Conservation (phyloP, 1,140 invertebrate genomes). For the Amyelois transitella region DNA sequence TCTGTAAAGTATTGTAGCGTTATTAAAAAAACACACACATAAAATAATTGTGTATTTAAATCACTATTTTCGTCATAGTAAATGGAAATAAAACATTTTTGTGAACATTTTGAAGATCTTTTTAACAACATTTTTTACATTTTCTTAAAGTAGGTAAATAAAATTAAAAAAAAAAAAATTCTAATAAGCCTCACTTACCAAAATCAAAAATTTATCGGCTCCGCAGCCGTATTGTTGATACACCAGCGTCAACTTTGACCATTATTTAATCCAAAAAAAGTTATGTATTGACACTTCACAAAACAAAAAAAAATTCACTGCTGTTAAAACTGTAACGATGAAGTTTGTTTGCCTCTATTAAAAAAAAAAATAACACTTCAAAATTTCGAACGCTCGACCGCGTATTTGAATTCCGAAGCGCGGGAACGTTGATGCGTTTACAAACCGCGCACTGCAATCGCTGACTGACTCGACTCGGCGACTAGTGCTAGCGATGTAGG, state of each 20-base stretch:
- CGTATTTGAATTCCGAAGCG: slow-evolving; percentile 20
- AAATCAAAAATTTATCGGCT: slow-evolving; percentile 4
- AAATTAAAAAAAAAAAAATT: not conserved
- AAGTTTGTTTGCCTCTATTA: slow-evolving; percentile 1
- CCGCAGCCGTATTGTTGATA: slow-evolving; percentile 7
- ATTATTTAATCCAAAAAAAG: slow-evolving; percentile 4
- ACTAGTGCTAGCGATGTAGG: not conserved
- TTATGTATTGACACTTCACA: slow-evolving; percentile 12
- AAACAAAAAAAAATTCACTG: slow-evolving; percentile 9
- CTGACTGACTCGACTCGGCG: slow-evolving; percentile 19
- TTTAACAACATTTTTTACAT: not conserved
- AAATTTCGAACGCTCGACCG: slow-evolving; percentile 21
- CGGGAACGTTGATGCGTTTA: slow-evolving; percentile 23
- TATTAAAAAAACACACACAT: not conserved
- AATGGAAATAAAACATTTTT: too few species aligned
- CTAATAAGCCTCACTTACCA: slow-evolving; percentile 7
- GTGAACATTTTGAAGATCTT: not conserved
- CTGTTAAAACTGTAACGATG: slow-evolving; percentile 9
- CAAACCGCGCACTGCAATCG: slow-evolving; percentile 21
- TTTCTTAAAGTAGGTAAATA: not conserved
- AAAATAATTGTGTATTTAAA: not conserved
- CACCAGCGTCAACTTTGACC: slow-evolving; percentile 3
- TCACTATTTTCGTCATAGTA: too few species aligned
- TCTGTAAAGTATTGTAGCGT: not conserved
- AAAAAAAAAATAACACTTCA: slow-evolving; percentile 8